phyloP scores from a whole-genome alignment of 1,140 invertebrate genomes.

The Drosophila carrolli region DNA sequence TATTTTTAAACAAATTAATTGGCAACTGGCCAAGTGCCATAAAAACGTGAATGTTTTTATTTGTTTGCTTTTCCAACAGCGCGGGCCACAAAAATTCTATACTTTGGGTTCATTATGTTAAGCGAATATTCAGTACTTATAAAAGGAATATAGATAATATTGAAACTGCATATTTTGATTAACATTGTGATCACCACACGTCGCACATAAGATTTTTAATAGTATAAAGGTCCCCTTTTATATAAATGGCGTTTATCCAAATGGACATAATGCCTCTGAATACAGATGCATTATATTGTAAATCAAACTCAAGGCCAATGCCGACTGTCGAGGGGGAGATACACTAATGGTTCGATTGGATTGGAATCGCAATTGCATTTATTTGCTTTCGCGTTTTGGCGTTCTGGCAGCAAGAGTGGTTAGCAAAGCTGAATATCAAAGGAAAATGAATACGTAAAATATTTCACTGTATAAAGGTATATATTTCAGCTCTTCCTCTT shows the following conservation, averaged over 20 bases:
- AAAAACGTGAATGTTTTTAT: slow-evolving; percentile 77
- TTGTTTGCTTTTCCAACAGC: slow-evolving; percentile 34
- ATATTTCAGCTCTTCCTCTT: not conserved
- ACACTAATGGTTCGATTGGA: slow-evolving; percentile 58
- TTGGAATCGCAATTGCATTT: slow-evolving; percentile 65
- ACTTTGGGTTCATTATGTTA: slow-evolving; percentile 20
- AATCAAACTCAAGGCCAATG: slow-evolving; percentile 76
- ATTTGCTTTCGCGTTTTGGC: slow-evolving; percentile 56
- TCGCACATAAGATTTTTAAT: slow-evolving; percentile 1
- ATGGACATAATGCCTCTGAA: slow-evolving; percentile 25
- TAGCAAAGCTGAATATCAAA: slow-evolving; percentile 7
- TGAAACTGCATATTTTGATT: slow-evolving; percentile 4
- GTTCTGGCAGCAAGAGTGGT: slow-evolving; percentile 24
- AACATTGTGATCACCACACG: slow-evolving; percentile 12
- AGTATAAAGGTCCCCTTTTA: not conserved
- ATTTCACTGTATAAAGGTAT: not conserved
- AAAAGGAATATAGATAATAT: slow-evolving; percentile 18
- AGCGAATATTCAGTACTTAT: slow-evolving; percentile 22
- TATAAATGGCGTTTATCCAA: slow-evolving; percentile 31
- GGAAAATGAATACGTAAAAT: not conserved
- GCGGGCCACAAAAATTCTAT: slow-evolving; percentile 2
- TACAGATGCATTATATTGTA: slow-evolving; percentile 26
- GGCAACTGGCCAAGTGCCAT: slow-evolving; percentile 66
- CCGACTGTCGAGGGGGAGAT: slow-evolving; percentile 36
- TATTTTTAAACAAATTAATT: slow-evolving; percentile 81